phyloP scores from a whole-genome alignment of 1,140 invertebrate species.

The Batillaria attramentaria region DNA sequence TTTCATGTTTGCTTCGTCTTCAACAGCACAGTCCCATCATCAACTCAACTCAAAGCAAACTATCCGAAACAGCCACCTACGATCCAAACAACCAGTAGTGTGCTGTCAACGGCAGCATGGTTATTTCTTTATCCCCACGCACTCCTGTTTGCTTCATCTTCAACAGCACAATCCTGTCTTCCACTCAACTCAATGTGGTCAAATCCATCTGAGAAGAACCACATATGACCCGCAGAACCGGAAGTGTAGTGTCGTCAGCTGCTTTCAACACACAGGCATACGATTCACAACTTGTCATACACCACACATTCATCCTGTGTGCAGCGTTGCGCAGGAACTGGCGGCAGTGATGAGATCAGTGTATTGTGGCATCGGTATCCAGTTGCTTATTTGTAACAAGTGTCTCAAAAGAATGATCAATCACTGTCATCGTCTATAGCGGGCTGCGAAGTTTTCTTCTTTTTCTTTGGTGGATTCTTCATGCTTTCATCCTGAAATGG shows the following conservation, averaged over 20 bases:
- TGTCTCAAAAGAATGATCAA: constrained; percentile 32
- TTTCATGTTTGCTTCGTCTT: too few relatives aligned
- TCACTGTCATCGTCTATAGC: constrained; percentile 84
- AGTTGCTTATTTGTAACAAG: neutral
- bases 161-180: too few relatives aligned
- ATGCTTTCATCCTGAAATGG: constrained; percentile 83
- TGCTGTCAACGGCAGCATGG: too few relatives aligned
- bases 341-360: neutral
- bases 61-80: too few relatives aligned
- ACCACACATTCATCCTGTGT: neutral
- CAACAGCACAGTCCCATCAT: too few relatives aligned
- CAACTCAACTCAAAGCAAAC: too few relatives aligned
- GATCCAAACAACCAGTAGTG: too few relatives aligned
- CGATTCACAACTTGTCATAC: neutral
- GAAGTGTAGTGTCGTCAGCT: neutral
- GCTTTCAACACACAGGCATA: neutral
- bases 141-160: too few relatives aligned
- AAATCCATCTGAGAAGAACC: too few relatives aligned
- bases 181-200: too few relatives aligned
- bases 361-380: neutral
- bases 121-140: too few relatives aligned
- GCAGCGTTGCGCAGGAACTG: neutral
- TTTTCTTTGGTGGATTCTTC: constrained; percentile 87
- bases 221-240: too few relatives aligned
- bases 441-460: constrained; percentile 81